Base-by-base conservation (phyloP, 2,113 vertebrate genomes). In the Hiodon tergisus region DNA sequence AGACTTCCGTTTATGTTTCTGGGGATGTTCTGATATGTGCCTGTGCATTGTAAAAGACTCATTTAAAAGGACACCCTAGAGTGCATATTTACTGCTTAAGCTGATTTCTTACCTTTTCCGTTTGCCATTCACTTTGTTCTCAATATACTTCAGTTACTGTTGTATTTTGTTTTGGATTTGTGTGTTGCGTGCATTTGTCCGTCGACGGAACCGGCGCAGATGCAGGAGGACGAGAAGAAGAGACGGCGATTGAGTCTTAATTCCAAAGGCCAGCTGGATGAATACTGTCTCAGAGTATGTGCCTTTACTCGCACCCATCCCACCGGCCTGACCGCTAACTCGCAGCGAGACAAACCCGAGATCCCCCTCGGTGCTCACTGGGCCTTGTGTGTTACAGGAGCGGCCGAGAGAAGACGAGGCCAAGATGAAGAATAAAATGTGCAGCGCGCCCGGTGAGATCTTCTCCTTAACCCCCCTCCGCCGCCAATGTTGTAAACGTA, bases 351-450 rank as follows among this genome's bases (percentile, higher is more conserved):
- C 9, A 16, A 2, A 11, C 57, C 67, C 9, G 46, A 6, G 13
- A 14, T 6, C 7, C 13, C 55, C 48, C 31, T 13, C 17, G 55
- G 3, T n/a, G 14, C 48, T 48, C 5, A 9, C 9, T 14, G 50
- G 9, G 48, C 55, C 16, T 69, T 4, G 50, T 69, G 52, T 17
- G 11, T 71, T 74, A 9, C 71, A 85, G 84, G 84, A 85, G 66
- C 76, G 81, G 47, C 77, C 79, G 3, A 82, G 79, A 68, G 82
- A 85, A 52, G 82, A 85, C 10, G 3, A 75, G 5, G 6, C 69
- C n/a, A 84, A 83, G 71, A 82, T 84, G 81, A 84, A 86, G 76
- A 84, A 82, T 74, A 86, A 83, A 80, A 72, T 82, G 10, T 77
- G 77, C 4, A 67, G 78, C 59, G 78, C 83, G 47, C 73, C 74